Evolutionary conservation across 2,888 invertebrate species (phyloP), one percentile per base, ranked within the genome.

Genomic region (Tetropium fuscum): DNA sequence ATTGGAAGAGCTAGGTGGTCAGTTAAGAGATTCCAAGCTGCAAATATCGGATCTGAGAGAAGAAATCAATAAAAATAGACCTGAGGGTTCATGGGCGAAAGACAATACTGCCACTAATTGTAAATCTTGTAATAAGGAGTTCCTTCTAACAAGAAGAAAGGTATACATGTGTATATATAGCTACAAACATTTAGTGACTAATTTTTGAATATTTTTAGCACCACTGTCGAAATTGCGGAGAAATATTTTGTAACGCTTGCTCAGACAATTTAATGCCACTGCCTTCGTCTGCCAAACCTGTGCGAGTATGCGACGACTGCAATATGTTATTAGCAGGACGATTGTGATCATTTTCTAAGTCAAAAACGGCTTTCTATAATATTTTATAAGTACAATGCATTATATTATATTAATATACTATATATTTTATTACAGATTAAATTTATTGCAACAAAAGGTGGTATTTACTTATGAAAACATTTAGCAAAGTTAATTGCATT

Each of bases 151-250:
- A 0, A 88, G 97, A 75, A 85, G 98, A 81, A 95, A 93, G 88
- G 95, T 95, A 83, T 81, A 69, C 68, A 43, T 27, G 20, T 20
- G n/a, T n/a, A n/a, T n/a, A n/a, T n/a, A n/a, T n/a, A n/a, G n/a
- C n/a, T n/a, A n/a, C n/a, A n/a, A n/a, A n/a, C n/a, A n/a, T n/a
- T n/a, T n/a, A n/a, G n/a, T n/a, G n/a, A n/a, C n/a, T n/a, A n/a
- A n/a, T n/a, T n/a, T n/a, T n/a, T n/a, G n/a, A n/a, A n/a, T n/a
- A n/a, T n/a, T 85, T 85, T 48, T 85, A 95, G 93, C 98, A 98
- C 80, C 98, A 98, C 80, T 98, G 98, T 81, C 89, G 98, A 63
- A 90, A 93, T 75, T 98, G 98, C 83, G 98, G 98, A 0, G 92
- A 94, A 69, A 97, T 98, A 80, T 98, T 95, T 84, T 98, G 98